These are phyloP conservation scores for Phortica variegata DNA, from an alignment of 1,140 invertebrate genomes.

Conservation along the genomic window DNA sequence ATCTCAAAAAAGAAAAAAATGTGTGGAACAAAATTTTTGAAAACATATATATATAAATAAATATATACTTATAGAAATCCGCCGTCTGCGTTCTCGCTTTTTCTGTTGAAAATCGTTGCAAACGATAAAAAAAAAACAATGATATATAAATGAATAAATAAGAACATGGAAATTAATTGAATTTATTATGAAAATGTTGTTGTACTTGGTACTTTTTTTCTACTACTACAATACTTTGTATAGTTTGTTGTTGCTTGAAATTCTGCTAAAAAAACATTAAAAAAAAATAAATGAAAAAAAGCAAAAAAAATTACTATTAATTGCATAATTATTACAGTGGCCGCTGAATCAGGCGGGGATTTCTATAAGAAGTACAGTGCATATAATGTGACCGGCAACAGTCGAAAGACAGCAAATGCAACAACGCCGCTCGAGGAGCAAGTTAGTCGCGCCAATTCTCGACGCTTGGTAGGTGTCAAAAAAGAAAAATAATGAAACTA, in stretches of 20 bases:
- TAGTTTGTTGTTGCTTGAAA: too few species aligned
- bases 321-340: conserved; percentile 66
- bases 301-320: too few species aligned
- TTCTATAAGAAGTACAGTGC: conserved; percentile 79
- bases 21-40: conserved; percentile 46
- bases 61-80: conserved; percentile 53
- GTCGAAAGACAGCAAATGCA: conserved; percentile 44
- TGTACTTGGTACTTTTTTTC: too few species aligned
- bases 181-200: conserved; percentile 51
- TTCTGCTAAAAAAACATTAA: not conserved
- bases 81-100: conserved; percentile 38
- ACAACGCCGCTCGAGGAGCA: conserved; percentile 66
- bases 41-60: conserved; percentile 27
- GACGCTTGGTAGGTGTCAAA: conserved; percentile 56
- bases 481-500: too few species aligned
- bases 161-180: conserved; percentile 51
- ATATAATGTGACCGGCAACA: conserved; percentile 42
- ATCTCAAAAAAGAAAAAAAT: conserved; percentile 21
- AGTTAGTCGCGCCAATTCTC: conserved; percentile 55
- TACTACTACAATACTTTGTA: too few species aligned
- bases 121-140: conserved; percentile 14
- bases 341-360: conserved; percentile 72
- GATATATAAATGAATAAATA: conserved; percentile 18
- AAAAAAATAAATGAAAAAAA: not conserved
- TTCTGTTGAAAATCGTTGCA: conserved; percentile 14